Evolutionary conservation across 2,888 invertebrate species (phyloP), one percentile per base, ranked within the genome.

Genomic region (Suillia variegata): DNA sequence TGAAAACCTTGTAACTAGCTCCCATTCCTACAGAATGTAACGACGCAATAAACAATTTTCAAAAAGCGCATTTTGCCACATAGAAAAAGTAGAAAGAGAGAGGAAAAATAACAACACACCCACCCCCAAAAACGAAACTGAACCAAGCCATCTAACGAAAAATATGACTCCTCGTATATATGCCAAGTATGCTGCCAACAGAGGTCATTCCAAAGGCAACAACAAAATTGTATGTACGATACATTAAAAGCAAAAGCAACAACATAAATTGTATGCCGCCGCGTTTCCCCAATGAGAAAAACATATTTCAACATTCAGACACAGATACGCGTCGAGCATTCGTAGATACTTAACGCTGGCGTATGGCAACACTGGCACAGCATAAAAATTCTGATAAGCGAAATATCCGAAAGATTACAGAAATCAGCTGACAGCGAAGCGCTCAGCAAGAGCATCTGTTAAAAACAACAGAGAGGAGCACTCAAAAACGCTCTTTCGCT

Each of bases 131-230:
- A 6, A 26, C 10, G 10, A 5, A 26, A 17, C 8, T 53, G 47
- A 15, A 21, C 24, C 38, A n/a, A n/a, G 50, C 8, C 8, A 12
- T 5, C 20, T 34, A 57, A 51, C 22, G 20, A 26, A 2, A 55
- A 51, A 50, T n/a, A n/a, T n/a, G n/a, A n/a, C n/a, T n/a, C n/a
- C n/a, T n/a, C n/a, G n/a, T n/a, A n/a, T n/a, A 13, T 56, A 53
- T 45, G 42, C 38, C 38, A 31, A 59, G 55, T 59, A 42, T 60
- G 42, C 56, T 65, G 71, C 72, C 70, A 73, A 71, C 70, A 77
- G 76, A 76, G 77, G 76, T 77, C 77, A 78, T 72, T 74, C 72
- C 74, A 77, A 77, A 72, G 74, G 72, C 78, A 77, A 76, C 75
- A 75, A 77, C 73, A 74, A 73, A 49, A 45, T 18, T 3, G 20